Base-by-base conservation (phyloP, 2,888 invertebrate genomes). In the Xestoiulus laeticollis region DNA sequence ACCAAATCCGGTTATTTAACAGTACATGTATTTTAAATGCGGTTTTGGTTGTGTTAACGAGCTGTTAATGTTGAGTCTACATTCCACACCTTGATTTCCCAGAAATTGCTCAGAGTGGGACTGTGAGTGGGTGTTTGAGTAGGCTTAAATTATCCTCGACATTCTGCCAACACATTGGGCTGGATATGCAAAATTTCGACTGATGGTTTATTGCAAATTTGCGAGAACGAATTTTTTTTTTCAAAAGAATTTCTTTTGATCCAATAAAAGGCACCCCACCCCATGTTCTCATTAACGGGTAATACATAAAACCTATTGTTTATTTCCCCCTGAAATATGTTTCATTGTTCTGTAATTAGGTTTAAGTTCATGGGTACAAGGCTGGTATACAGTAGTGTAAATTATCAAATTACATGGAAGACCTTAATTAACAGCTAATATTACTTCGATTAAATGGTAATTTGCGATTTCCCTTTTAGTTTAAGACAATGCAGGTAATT, bases 341-440 rank as follows among this genome's bases (percentile, higher is more conserved):
- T 68, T 68, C 68, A 68, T 68, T 68, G 68, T 68, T 68, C 68
- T 8, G 12, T 68, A 68, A 68, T 68, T 68, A 68, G 68, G 68
- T 26, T 26, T 68, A 12, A 26, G 68, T 68, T 68, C 68, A 26
- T 26, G 12, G 68, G 68, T 26, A 26, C 68, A 68, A 68, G 68
- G 68, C n/a, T 68, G 26, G 26, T 68, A 26, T 10, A n/a, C n/a
- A n/a, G 68, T 26, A 26, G 26, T 68, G 68, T 68, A 68, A 68
- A 68, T 12, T 68, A 68, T 68, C 68, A 68, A 68, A 68, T 26
- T 68, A 68, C 59, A 68, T 12, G n/a, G 68, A 68, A 26, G 26
- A 68, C 10, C 68, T 12, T 1, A 68, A 26, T 26, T 48, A 48
- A 48, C 4, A 48, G 12, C n/a, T n/a, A 68, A 68, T n/a, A n/a